Conservation (phyloP, 2,113 vertebrate species). For the Cranoglanis bouderius region DNA sequence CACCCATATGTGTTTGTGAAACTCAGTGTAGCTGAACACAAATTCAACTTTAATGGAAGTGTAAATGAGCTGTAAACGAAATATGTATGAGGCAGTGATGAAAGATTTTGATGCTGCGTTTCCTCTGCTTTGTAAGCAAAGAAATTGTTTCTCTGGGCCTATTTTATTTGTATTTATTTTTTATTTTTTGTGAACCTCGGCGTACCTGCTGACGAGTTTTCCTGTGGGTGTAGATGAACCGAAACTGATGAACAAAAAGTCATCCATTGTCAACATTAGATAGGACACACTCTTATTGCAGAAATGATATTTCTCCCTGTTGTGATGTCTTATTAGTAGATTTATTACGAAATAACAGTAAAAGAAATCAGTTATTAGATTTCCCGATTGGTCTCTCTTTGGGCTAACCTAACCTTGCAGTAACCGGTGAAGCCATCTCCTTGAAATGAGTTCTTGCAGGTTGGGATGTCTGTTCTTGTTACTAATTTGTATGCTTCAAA, state of each 20-base stretch:
- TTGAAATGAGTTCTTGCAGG: too few relatives aligned
- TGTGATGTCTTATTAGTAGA: neutral
- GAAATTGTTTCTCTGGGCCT: neutral
- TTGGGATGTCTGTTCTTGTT: too few relatives aligned
- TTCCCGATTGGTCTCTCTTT: too few relatives aligned
- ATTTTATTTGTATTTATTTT: neutral
- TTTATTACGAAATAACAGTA: neutral
- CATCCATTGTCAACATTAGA: neutral
- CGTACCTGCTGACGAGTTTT: too few relatives aligned
- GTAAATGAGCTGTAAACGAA: constrained; percentile 15
- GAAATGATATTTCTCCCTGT: neutral
- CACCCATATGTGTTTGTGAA: constrained; percentile 1
- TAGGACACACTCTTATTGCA: neutral
- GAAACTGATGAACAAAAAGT: neutral
- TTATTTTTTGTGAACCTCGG: neutral
- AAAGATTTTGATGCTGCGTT: neutral
- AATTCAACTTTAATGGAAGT: constrained; percentile 10
- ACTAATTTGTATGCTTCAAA: neutral
- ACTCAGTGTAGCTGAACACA: neutral
- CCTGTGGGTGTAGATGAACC: neutral
- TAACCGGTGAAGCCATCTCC: too few relatives aligned
- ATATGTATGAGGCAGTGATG: neutral
- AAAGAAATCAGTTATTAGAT: neutral
- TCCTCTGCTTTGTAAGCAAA: neutral
- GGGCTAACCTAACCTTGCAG: too few relatives aligned